phyloP scores from a whole-genome alignment of 2,797 vertebrate genomes.

The Argyrosomus regius region DNA sequence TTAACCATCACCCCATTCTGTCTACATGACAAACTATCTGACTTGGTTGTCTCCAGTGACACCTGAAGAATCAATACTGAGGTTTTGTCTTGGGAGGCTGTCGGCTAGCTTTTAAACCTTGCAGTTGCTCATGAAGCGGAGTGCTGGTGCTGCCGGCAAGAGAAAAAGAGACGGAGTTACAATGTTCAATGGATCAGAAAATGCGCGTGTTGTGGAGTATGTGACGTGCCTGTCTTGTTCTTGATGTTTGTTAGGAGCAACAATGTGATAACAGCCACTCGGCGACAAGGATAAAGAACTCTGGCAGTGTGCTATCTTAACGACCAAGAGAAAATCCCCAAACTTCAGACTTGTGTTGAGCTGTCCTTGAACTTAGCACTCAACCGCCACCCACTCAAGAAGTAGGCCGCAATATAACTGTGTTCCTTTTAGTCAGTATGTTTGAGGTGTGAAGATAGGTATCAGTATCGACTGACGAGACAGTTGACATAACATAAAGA shows the following conservation, averaged over 20 bases:
- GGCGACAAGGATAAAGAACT: not conserved
- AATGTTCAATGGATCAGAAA: slow-evolving; percentile 19
- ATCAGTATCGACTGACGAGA: not conserved
- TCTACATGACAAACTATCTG: slow-evolving; percentile 18
- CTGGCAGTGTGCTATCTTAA: not conserved
- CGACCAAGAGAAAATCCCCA: not conserved
- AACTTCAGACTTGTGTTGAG: not conserved
- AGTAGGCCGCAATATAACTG: not conserved
- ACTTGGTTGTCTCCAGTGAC: slow-evolving; percentile 9
- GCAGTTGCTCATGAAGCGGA: slow-evolving; percentile 10
- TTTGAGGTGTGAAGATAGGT: not conserved
- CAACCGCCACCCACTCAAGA: not conserved
- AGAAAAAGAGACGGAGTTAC: not conserved
- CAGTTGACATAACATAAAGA: slow-evolving; percentile 1
- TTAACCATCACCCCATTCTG: not conserved
- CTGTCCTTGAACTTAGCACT: not conserved
- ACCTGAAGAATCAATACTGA: slow-evolving; percentile 37
- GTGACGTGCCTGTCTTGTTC: slow-evolving; percentile 1
- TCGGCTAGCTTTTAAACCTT: slow-evolving; percentile 23
- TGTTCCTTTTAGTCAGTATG: not conserved
- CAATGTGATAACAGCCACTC: slow-evolving; percentile 8
- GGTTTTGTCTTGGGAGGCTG: slow-evolving; percentile 4
- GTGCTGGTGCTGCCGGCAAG: slow-evolving; percentile 9
- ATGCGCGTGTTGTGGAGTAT: slow-evolving; percentile 18
- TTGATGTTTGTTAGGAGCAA: slow-evolving; percentile 1